phyloP scores from a whole-genome alignment of 2,797 vertebrate genomes.

The Calcarius lapponicus region DNA sequence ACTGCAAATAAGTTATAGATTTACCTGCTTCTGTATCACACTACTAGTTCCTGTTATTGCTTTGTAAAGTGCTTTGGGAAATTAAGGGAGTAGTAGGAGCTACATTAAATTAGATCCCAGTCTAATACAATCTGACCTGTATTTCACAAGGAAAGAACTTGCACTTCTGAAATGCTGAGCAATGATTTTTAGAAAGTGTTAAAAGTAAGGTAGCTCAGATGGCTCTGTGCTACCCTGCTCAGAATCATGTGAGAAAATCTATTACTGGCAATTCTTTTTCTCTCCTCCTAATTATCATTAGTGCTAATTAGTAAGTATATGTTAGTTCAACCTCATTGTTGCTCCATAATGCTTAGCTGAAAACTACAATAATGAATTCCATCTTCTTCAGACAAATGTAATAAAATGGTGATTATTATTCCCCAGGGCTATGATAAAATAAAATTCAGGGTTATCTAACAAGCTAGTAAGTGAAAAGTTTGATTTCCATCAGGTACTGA shows the following conservation, averaged over 20 bases:
- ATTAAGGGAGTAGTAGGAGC: background rate
- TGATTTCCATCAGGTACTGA: background rate
- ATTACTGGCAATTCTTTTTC: background rate
- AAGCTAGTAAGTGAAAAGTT: background rate
- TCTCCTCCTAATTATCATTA: background rate
- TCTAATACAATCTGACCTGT: constrained; percentile 2
- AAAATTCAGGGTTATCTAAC: background rate
- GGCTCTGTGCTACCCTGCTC: background rate
- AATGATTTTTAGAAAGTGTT: background rate
- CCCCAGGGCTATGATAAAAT: background rate
- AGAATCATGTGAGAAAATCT: background rate
- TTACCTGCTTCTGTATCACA: background rate
- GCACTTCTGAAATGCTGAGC: background rate
- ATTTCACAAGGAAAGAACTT: constrained; percentile 18
- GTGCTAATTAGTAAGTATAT: constrained; percentile 33
- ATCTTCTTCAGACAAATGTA: background rate
- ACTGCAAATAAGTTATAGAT: background rate
- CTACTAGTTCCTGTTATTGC: background rate
- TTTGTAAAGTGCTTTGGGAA: constrained; percentile 29
- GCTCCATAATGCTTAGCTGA: background rate
- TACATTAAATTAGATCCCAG: constrained; percentile 11
- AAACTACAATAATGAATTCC: constrained; percentile 20
- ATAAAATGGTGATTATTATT: constrained; percentile 55
- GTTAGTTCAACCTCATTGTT: constrained; percentile 26
- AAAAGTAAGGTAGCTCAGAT: background rate